These are phyloP conservation scores for Paedocypris micromegethes DNA, from an alignment of 2,797 vertebrate genomes.

Conservation along the genomic window DNA sequence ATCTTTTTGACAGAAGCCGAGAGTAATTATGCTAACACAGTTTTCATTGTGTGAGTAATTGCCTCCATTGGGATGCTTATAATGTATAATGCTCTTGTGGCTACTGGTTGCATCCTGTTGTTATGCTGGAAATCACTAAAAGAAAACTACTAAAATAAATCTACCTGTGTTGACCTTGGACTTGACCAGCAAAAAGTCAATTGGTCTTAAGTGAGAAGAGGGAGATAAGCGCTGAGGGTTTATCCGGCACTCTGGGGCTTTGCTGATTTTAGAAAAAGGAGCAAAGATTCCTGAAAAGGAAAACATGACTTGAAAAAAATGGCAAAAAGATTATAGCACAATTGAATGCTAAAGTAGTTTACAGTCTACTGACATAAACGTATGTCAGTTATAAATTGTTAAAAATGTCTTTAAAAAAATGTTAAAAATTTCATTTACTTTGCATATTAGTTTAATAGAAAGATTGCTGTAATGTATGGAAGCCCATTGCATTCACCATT, in stretches of 20 bases:
- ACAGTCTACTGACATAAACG: too few relatives aligned
- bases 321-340: too few relatives aligned
- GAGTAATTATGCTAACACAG: not conserved
- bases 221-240: conserved; percentile 51
- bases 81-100: not conserved
- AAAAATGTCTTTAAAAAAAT: too few relatives aligned
- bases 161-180: conserved; percentile 88
- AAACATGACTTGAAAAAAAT: too few relatives aligned
- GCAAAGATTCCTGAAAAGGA: conserved; percentile 84
- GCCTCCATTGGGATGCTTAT: conserved; percentile 16
- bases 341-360: too few relatives aligned
- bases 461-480: too few relatives aligned
- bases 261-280: conserved; percentile 90
- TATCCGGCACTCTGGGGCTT: conserved; percentile 74
- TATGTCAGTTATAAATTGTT: too few relatives aligned
- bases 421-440: too few relatives aligned
- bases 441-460: too few relatives aligned
- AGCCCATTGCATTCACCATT: too few relatives aligned
- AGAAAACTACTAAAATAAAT: conserved; percentile 13
- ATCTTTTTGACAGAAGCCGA: too few relatives aligned
- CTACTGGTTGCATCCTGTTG: conserved; percentile 1
- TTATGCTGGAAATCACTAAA: conserved; percentile 1
- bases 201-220: conserved; percentile 66
- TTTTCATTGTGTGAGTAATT: conserved; percentile 20
- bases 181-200: conserved; percentile 72